Conservation (phyloP, 2,797 vertebrate genomes). For the Enteromius thamalakanensis region DNA sequence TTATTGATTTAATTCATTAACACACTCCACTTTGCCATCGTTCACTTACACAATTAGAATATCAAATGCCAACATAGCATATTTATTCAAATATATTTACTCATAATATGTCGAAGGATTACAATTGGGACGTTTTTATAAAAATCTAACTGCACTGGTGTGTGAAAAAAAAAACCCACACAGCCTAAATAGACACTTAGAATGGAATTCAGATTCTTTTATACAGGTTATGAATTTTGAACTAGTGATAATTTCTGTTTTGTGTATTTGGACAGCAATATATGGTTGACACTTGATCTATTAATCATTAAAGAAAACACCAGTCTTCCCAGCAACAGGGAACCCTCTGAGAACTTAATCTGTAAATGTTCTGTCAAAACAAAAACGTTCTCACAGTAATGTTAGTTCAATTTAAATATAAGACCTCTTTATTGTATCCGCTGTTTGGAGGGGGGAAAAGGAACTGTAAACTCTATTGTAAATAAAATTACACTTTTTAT, state of each 20-base stretch:
- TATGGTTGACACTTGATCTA: background rate
- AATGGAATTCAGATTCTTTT: background rate
- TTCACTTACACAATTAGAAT: constrained; percentile 27
- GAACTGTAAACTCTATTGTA: no score
- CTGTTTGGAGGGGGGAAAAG: no score
- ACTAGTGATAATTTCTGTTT: background rate
- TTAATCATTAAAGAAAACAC: constrained; percentile 1
- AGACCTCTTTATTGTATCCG: no score
- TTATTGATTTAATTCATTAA: constrained; percentile 58
- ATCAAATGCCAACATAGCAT: background rate
- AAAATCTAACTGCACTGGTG: background rate
- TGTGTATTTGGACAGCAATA: background rate
- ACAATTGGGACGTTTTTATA: background rate
- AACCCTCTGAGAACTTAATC: background rate
- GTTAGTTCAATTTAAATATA: no score
- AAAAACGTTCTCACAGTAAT: background rate
- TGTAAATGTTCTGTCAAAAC: background rate
- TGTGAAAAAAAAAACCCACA: background rate
- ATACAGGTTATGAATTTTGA: background rate
- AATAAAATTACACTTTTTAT: background rate
- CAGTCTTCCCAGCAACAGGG: background rate
- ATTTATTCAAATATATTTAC: background rate
- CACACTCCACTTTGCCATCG: constrained; percentile 30
- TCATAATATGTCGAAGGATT: background rate
- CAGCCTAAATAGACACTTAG: background rate